Conservation (phyloP, 2,113 vertebrate species). For the Telmatochromis sp. region DNA sequence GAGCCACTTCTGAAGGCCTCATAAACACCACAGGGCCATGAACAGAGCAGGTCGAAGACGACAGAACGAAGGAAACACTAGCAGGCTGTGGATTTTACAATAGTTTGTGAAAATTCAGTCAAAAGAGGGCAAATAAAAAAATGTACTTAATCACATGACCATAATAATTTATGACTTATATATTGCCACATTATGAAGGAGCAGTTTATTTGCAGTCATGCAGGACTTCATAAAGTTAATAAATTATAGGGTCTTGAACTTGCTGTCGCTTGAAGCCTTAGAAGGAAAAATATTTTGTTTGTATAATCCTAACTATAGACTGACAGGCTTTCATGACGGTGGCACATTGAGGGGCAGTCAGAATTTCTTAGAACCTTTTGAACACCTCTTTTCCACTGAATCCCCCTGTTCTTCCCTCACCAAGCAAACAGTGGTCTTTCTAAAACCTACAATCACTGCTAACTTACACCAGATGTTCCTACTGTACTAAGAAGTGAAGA, state of each 20-base stretch:
- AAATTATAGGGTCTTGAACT: not conserved
- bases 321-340: conserved; percentile 16
- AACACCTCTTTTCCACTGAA: conserved; percentile 46
- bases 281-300: not conserved
- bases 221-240: not conserved
- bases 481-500: conserved; percentile 68
- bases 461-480: conserved; percentile 75
- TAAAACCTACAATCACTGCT: conserved; percentile 71
- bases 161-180: not conserved
- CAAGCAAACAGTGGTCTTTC: conserved; percentile 63
- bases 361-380: conserved; percentile 44
- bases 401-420: conserved; percentile 37
- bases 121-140: not conserved
- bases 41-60: conserved; percentile 23
- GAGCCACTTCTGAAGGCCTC: conserved; percentile 65
- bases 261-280: not conserved
- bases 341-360: not conserved
- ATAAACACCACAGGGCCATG: conserved; percentile 66
- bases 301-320: not conserved
- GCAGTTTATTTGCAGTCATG: not conserved
- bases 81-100: not conserved
- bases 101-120: not conserved
- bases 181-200: not conserved
- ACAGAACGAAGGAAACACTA: not conserved
- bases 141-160: not conserved